Conservation (phyloP, 2,113 vertebrate genomes). For the Eretmochelys imbricata region DNA sequence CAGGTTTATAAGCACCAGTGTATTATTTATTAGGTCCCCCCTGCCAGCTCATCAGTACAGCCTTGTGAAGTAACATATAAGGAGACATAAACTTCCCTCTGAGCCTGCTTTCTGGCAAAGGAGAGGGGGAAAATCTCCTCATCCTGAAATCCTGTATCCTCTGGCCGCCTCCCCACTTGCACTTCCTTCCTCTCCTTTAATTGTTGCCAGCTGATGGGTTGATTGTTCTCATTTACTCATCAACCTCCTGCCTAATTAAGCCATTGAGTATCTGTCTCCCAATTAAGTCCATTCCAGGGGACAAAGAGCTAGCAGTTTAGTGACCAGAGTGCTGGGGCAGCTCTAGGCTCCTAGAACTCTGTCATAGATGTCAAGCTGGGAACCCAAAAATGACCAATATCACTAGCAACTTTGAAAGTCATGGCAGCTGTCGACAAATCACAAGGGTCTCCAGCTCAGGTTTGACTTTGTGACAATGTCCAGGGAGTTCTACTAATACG, state of each 20-base stretch:
- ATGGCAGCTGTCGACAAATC: rapidly evolving
- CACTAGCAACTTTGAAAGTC: no score
- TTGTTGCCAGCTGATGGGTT: neutral
- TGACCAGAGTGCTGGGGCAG: neutral
- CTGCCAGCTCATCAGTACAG: neutral
- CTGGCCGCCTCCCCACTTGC: no score
- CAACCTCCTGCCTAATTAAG: neutral
- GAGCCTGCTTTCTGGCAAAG: no score
- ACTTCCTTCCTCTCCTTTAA: no score
- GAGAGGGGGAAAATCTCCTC: no score
- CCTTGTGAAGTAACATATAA: neutral
- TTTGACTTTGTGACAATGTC: neutral
- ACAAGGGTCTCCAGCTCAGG: neutral
- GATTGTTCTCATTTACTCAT: neutral
- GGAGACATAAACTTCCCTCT: no score
- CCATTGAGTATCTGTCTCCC: neutral
- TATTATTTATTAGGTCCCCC: neutral
- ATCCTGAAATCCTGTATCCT: no score
- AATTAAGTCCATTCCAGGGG: no score
- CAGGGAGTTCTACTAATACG: rapidly evolving
- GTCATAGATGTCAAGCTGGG: no score
- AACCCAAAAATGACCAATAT: no score
- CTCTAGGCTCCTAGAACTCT: no score
- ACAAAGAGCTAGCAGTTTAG: neutral
- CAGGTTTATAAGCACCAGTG: neutral